A percentile compares a stretch with the other conserved stretches of the same genome.
phyloP scores from a whole-genome alignment of 2,888 invertebrate genomes.

The Bruchidius siliquastri region DNA sequence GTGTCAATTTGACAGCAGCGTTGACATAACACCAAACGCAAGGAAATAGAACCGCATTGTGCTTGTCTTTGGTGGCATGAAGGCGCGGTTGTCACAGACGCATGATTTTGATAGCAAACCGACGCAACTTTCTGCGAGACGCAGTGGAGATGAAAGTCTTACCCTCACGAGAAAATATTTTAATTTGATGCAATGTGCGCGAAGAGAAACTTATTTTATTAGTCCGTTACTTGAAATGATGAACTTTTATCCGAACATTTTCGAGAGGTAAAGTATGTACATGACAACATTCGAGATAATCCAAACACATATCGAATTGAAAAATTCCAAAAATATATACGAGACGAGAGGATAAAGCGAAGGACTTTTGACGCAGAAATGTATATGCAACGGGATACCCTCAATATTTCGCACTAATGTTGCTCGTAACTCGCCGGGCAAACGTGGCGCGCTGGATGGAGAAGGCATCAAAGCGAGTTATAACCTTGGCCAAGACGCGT shows the following conservation, averaged over 20 bases:
- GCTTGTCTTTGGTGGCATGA: no score
- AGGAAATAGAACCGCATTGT: no score
- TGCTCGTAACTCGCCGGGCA: neutral
- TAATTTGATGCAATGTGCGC: no score
- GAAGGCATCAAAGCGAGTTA: neutral
- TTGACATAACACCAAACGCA: no score
- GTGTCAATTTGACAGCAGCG: no score
- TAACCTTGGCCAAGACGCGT: neutral
- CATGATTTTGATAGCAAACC: no score
- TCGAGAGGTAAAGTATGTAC: neutral
- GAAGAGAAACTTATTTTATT: no score
- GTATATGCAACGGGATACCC: neutral
- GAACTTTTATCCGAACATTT: neutral
- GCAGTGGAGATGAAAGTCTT: no score
- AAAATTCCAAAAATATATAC: neutral
- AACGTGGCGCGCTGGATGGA: neutral
- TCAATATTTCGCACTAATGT: neutral
- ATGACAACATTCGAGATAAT: neutral
- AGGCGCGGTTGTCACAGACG: no score
- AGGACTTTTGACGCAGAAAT: neutral
- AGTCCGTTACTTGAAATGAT: neutral
- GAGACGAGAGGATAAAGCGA: neutral
- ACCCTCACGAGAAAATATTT: no score
- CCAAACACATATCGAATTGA: neutral
- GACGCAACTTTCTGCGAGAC: no score